Evolutionary conservation across 2,113 vertebrate genomes (phyloP).

Genomic region (Diphyllodes magnificus): DNA sequence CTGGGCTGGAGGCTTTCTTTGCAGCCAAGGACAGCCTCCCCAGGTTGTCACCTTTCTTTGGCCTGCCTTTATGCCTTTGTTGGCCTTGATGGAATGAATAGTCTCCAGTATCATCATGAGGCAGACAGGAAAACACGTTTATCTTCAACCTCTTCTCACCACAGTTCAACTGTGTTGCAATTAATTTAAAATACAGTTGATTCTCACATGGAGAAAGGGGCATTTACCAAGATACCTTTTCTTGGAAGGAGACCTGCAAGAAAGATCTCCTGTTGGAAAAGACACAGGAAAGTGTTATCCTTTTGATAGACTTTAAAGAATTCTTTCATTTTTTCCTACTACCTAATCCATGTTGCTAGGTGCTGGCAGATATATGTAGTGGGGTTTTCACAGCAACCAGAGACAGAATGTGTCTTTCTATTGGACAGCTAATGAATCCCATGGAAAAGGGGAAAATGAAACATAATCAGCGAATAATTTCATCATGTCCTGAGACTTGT

Average conservation of each 20-base stretch:
- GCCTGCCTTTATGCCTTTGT: neutral
- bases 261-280: neutral
- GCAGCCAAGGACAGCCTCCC: neutral
- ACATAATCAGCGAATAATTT: neutral
- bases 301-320: neutral
- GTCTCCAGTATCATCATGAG: neutral
- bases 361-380: neutral
- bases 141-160: neutral
- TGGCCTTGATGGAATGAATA: neutral
- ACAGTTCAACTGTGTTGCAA: neutral
- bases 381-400: neutral
- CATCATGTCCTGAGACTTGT: neutral
- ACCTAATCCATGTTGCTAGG: neutral
- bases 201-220: fast-evolving
- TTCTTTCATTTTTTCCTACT: neutral
- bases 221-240: neutral
- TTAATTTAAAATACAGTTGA: neutral
- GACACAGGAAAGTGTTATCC: neutral
- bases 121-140: neutral
- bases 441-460: neutral
- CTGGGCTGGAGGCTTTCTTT: neutral
- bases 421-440: neutral
- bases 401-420: neutral
- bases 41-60: fast-evolving
- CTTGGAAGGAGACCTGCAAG: neutral